Evolutionary conservation across 1,140 invertebrate species (phyloP).

Genomic region (Apis florea): DNA sequence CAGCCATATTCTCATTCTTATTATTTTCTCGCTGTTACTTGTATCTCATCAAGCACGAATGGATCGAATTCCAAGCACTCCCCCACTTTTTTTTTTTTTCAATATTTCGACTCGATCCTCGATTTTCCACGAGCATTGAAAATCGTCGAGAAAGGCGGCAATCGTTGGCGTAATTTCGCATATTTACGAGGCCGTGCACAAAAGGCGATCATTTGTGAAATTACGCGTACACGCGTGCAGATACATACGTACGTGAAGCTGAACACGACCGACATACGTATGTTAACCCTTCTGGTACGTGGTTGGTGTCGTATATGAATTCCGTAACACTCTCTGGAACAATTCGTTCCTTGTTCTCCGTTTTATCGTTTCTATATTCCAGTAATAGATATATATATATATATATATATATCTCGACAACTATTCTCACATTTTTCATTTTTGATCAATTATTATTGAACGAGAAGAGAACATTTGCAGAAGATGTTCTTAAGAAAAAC

Average conservation of each 20-base stretch:
- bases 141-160: conserved; percentile 49
- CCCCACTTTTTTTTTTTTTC: not conserved
- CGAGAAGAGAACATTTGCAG: not conserved
- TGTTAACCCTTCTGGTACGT: not conserved
- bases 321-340: no score
- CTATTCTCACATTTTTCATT: not conserved
- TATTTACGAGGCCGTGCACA: conserved; percentile 50
- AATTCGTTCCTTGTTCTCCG: conserved; percentile 12
- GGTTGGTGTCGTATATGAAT: not conserved
- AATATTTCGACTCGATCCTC: not conserved
- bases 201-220: conserved; percentile 57
- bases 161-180: conserved; percentile 56
- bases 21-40: no score
- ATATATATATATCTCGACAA: no score
- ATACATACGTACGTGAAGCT: not conserved
- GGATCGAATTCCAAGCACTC: no score
- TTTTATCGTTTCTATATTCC: not conserved
- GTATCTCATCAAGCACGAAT: no score
- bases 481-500: not conserved
- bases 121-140: conserved; percentile 28
- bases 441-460: not conserved
- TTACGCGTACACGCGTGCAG: conserved; percentile 39
- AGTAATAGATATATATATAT: no score
- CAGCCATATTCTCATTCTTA: no score
- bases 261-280: conserved; percentile 15